Base-by-base conservation (phyloP, 2,888 invertebrate species). In the Copidosoma aretas region DNA sequence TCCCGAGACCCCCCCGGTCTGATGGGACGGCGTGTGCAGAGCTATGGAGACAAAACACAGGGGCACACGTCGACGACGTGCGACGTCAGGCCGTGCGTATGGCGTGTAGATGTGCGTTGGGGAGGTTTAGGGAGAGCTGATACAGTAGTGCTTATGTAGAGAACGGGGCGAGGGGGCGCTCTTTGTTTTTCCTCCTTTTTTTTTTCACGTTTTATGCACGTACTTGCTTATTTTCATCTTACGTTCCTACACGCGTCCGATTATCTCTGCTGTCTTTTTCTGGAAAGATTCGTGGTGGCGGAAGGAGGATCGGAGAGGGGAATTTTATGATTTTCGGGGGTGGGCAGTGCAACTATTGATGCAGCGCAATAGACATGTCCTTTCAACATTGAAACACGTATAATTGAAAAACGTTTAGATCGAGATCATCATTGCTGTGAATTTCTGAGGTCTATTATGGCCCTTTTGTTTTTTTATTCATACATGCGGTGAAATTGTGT, bases 31-130 rank as follows among this genome's bases (percentile, higher is more conserved):
- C 53, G 53, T 14, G 53, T 53, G 53, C 53, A 53, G 21, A 53
- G 53, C 53, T 53, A 53, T 22, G 24, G 21, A 24, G 53, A 24
- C 17, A 22, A 32, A 22, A 53, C 53, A 53, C 53, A 24, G 21
- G 24, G 17, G 10, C 53, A 19, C 24, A 53, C 53, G 53, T 22
- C 21, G 19, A 24, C 53, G 24, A 22, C 24, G 24, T 12, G 53
- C n/a, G 53, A 32, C 32, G 32, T 32, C 53, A 53, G n/a, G 19
- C 19, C 5, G 43, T 15, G 43, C 14, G 43, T 32, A 12, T 4
- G 5, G 3, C n/a, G 53, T 53, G 53, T 52, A n/a, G 21, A 8
- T 22, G 53, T 53, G 53, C 53, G 82, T 77, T 76, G 77, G 39
- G 57, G 15, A 25, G 43, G 12, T 46, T 14, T 3, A 17, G 41